Percentiles rank a stretch among this genome's conserved stretches.
Evolutionary conservation across 2,888 invertebrate genomes (phyloP).

Genomic region (Macrosiphum euphorbiae): DNA sequence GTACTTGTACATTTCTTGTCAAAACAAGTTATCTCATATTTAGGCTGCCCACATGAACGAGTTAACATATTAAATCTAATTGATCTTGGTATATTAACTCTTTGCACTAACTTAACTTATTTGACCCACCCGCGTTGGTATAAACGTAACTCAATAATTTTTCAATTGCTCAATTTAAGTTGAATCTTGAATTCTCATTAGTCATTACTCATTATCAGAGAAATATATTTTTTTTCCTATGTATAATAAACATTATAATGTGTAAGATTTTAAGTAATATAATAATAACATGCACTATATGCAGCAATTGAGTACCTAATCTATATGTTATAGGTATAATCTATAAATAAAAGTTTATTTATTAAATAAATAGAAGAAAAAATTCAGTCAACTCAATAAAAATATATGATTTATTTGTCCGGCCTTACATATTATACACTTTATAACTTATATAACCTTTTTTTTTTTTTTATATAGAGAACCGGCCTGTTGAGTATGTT

Average conservation of each 20-base stretch:
- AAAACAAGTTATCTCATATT: background rate
- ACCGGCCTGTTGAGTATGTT: conserved; percentile 92
- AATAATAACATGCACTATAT: background rate
- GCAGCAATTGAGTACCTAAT: background rate
- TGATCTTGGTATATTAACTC: background rate
- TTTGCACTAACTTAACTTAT: background rate
- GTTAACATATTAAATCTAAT: background rate
- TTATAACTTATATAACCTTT: background rate
- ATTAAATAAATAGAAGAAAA: background rate
- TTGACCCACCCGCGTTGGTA: background rate
- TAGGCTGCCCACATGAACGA: background rate
- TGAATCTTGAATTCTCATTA: background rate
- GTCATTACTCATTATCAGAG: background rate
- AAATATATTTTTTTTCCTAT: no score
- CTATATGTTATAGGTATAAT: background rate
- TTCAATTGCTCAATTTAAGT: background rate
- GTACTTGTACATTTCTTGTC: background rate
- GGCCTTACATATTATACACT: background rate
- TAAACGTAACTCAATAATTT: background rate
- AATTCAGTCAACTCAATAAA: background rate
- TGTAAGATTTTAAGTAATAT: background rate
- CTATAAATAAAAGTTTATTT: background rate
- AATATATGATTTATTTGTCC: background rate
- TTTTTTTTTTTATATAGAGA: conserved; percentile 72
- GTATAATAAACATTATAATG: background rate